Evolutionary conservation across 2,888 invertebrate species (phyloP), one percentile per base, ranked within the genome.

Genomic region (Temnothorax rugatulus): DNA sequence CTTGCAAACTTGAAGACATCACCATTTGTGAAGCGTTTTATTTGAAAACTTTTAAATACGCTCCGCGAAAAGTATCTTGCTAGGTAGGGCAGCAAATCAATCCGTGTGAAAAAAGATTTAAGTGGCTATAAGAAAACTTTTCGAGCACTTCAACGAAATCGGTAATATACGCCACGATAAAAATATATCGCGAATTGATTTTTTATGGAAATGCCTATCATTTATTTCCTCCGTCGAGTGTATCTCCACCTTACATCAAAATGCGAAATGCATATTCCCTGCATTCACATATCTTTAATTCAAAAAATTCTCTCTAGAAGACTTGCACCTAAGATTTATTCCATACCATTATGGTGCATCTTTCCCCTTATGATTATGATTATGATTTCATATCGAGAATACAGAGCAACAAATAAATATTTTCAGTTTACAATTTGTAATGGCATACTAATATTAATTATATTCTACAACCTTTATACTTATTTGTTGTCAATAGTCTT

Each of bases 1-100:
- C 50, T 38, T 18, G 21, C 79, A 47, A 69, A 34, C 59, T 57
- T 38, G 59, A 71, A 71, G 71, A 79, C 71, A 79, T 44, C 44
- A 57, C 44, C 44, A 68, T 68, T 69, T 34, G 69, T 13, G 25
- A 59, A 71, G 21, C 59, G 21, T 79, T 79, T 79, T 71, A 79
- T 71, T 79, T 21, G 59, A 59, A 59, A 79, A 79, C 79, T 79
- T 79, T 79, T 79, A 79, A 79, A 79, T 79, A 79, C 34, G 47
- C 59, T 15, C 1, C 21, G 18, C 29, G 18, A 21, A 71, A 79
- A 79, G 59, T 79, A 79, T 79, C 44, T 38, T 34, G 47, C 34
- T 38, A 54, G 18, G 9, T 76, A 41, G 29, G 8, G 76, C 34
- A 71, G 57, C 69, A 69, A 69, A 59, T 79, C 71, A 71, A 71